phyloP scores from a whole-genome alignment of 2,888 invertebrate genomes.

The Trichacis sp. region DNA sequence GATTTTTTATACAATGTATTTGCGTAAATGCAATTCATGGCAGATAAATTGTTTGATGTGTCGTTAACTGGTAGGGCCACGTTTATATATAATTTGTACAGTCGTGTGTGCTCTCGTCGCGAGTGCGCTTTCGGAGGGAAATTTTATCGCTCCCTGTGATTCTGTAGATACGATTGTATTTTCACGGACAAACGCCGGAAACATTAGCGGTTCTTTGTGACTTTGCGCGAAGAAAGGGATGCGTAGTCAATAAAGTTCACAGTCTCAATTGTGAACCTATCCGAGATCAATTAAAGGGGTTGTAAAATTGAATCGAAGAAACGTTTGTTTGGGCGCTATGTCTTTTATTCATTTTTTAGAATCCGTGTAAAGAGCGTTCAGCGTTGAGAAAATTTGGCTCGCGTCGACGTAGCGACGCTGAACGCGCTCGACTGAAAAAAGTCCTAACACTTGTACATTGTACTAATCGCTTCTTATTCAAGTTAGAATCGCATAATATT shows the following conservation, averaged over 20 bases:
- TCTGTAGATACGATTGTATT: conserved; percentile 53
- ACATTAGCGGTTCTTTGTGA: conserved; percentile 12
- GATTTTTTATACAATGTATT: background rate
- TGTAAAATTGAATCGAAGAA: background rate
- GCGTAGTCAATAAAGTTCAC: conserved; percentile 6
- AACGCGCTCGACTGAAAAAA: background rate
- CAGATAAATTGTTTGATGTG: conserved; percentile 7
- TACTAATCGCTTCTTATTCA: conserved; percentile 29
- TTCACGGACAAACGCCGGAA: conserved; percentile 15
- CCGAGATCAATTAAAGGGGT: background rate
- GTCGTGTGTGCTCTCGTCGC: conserved; percentile 23
- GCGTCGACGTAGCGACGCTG: too few relatives aligned
- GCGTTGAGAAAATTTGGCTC: too few relatives aligned
- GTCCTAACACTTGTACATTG: conserved; percentile 48
- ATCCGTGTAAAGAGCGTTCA: too few relatives aligned
- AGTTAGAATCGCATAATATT: conserved; percentile 56
- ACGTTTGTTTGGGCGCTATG: background rate
- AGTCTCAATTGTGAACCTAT: background rate
- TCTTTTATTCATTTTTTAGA: background rate
- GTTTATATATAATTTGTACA: conserved; percentile 37
- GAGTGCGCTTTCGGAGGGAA: conserved; percentile 44
- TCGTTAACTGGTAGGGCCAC: conserved; percentile 30
- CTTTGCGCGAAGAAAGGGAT: background rate
- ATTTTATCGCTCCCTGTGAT: conserved; percentile 62
- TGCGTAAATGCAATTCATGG: conserved; percentile 11